These are phyloP conservation scores for Tragopan temminckii DNA, from an alignment of 2,797 vertebrate species.

Conservation along the genomic window DNA sequence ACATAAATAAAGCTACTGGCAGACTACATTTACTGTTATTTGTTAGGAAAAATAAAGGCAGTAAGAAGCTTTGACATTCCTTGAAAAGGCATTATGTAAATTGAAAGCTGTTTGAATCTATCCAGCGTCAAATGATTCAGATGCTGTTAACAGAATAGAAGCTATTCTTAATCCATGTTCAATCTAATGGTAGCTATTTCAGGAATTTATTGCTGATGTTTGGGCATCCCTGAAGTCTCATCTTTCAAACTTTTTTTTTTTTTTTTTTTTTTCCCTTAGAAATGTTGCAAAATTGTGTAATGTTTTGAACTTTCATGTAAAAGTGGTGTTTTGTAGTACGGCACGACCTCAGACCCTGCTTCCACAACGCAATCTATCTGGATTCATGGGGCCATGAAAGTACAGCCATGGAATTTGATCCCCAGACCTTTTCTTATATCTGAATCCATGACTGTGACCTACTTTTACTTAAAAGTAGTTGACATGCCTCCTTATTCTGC, in stretches of 20 bases:
- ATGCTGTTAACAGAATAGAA: background rate
- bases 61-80: constrained; percentile 6
- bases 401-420: background rate
- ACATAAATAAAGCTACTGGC: background rate
- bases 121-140: background rate
- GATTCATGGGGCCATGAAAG: background rate
- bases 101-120: background rate
- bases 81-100: background rate
- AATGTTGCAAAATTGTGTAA: background rate
- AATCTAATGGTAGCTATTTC: background rate
- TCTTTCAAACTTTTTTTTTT: background rate
- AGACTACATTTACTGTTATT: background rate
- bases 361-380: background rate
- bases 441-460: background rate
- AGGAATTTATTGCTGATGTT: background rate
- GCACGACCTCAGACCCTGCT: background rate
- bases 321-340: background rate
- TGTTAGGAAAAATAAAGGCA: background rate
- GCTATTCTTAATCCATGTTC: constrained; percentile 6
- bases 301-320: background rate
- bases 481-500: background rate
- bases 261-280: background rate
- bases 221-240: background rate
- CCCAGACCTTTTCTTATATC: background rate
- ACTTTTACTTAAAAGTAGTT: background rate